These are phyloP conservation scores for Pseudoips prasinana DNA, from an alignment of 2,888 invertebrate genomes.

Conservation along the genomic window DNA sequence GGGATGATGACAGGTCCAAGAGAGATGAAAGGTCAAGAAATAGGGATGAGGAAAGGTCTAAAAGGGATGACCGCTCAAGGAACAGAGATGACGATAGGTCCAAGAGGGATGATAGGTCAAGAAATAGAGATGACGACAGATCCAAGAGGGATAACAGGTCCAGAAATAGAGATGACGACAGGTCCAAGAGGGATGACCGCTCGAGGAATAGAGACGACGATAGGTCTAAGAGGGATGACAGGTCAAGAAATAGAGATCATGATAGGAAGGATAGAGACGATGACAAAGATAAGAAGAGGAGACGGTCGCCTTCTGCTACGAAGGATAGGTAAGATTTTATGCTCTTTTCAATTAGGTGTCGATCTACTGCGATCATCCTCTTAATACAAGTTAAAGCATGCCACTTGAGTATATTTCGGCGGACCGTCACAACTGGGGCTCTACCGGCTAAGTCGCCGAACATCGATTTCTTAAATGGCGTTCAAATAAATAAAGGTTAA, in stretches of 20 bases:
- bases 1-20: constrained; percentile 13
- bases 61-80: constrained; percentile 21
- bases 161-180: constrained; percentile 18
- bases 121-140: constrained; percentile 8
- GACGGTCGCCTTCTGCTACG: constrained; percentile 55
- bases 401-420: no score
- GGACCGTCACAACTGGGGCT: no score
- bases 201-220: constrained; percentile 18
- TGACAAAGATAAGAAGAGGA: constrained; percentile 33
- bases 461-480: no score
- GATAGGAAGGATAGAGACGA: constrained; percentile 24
- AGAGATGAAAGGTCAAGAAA: constrained; percentile 1
- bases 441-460: no score
- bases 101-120: constrained; percentile 20
- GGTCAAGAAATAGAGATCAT: constrained; percentile 20
- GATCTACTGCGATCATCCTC: no score
- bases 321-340: constrained; percentile 32
- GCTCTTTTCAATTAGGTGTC: no score
- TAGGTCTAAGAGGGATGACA: constrained; percentile 24
- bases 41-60: no score
- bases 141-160: constrained; percentile 5
- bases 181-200: constrained; percentile 27
- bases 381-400: no score
- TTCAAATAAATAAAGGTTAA: no score
- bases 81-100: constrained; percentile 8